Evolutionary conservation across 2,113 vertebrate species (phyloP), one percentile per base, ranked within the genome.

Genomic region (Silurus asotus): DNA sequence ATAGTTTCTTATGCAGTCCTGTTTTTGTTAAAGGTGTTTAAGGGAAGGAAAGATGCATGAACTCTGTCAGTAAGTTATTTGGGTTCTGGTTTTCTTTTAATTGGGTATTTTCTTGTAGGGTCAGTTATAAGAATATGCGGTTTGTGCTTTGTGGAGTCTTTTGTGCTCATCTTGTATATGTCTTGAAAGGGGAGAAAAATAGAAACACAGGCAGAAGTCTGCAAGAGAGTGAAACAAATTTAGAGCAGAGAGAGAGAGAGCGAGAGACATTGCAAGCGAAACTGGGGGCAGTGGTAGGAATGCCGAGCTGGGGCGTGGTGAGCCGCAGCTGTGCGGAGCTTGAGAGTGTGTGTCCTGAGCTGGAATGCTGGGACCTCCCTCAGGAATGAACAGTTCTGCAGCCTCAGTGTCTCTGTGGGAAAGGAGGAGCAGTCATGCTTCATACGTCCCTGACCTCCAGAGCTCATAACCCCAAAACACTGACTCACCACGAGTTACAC

Each of bases 321-420:
- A 79, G 74, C 82, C 67, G 81, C 87, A 88, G 89, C 89, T 88
- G 89, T 84, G 79, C 61, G 76, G 74, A 45, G 78, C 59, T 65
- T 86, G 59, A 10, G 74, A 85, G 86, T 70, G 74, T 89, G 28
- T 69, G 45, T 85, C 86, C 85, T 89, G 74, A 58, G 62, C 67
- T 85, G 83, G 83, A 88, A 90, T 88, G 84, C 75, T 51, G 80
- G 80, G 83, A 90, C 77, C 80, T 88, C 80, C 87, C 89, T 80
- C 59, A 88, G 87, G 87, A 88, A 90, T 88, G 85, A 88, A 56
- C 49, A 86, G 76, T 79, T 45, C 67, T 83, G 11, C 37, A 75
- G 83, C 67, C 84, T 80, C 56, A 51, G 83, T 80, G 83, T 69
- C 69, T 82, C 78, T 82, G 69, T 86, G 85, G 85, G 45, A 86